A percentile compares a stretch with the other conserved stretches of the same genome.
These are phyloP conservation scores for Furcula furcula DNA, from an alignment of 2,888 invertebrate species.

Conservation along the genomic window DNA sequence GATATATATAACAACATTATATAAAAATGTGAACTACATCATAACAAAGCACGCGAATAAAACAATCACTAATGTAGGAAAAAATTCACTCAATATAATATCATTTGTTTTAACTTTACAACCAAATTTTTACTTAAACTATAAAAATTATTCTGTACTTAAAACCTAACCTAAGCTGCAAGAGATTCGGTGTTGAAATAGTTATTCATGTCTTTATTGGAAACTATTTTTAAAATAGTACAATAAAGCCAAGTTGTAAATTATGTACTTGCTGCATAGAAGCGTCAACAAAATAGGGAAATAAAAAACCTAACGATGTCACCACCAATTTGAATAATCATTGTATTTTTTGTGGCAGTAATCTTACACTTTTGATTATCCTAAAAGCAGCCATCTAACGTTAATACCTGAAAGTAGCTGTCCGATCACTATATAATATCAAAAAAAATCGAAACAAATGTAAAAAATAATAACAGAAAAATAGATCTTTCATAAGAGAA, in stretches of 20 bases:
- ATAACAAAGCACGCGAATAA: slow-evolving; percentile 50
- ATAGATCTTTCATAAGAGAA: slow-evolving; percentile 4
- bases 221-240: slow-evolving; percentile 75
- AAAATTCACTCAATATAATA: slow-evolving; percentile 52
- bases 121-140: slow-evolving; percentile 52
- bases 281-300: slow-evolving; percentile 6
- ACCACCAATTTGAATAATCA: too few species aligned
- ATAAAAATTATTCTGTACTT: slow-evolving; percentile 63
- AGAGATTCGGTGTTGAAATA: slow-evolving; percentile 42
- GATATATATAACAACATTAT: slow-evolving; percentile 37
- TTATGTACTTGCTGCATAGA: slow-evolving; percentile 7
- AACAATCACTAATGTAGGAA: slow-evolving; percentile 45
- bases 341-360: too few species aligned
- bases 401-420: too few species aligned
- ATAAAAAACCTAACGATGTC: too few species aligned
- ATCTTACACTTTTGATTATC: too few species aligned
- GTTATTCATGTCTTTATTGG: slow-evolving; percentile 56
- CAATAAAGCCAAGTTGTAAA: slow-evolving; percentile 58
- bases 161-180: slow-evolving; percentile 51
- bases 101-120: slow-evolving; percentile 56
- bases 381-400: too few species aligned
- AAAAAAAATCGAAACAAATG: too few species aligned
- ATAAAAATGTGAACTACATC: slow-evolving; percentile 39
- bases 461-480: too few species aligned
- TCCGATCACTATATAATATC: too few species aligned